Percentiles rank a stretch among this genome's conserved stretches.
Conservation (phyloP, 30 jellyfish, hydroid and myxozoan genomes). For the Chrysaora quinquecirrha region DNA sequence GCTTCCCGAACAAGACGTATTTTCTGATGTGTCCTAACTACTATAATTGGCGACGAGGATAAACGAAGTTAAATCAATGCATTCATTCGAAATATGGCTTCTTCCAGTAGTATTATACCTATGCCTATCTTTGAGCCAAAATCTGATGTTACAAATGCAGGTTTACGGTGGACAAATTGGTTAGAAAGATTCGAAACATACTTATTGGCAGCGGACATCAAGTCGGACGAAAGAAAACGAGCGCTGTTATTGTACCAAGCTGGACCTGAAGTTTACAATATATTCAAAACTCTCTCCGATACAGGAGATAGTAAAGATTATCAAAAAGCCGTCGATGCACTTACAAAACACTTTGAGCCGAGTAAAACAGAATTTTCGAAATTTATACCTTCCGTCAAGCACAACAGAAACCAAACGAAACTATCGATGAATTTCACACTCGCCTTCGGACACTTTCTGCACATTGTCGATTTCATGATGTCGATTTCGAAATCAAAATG, state of each 20-base stretch:
- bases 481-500: constrained; percentile 55
- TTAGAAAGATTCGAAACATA: constrained; percentile 56
- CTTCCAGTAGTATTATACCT: constrained; percentile 37
- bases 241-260: constrained; percentile 48
- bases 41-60: too few relatives aligned
- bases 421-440: too few relatives aligned
- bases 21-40: too few relatives aligned
- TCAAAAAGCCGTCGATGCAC: constrained; percentile 55
- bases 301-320: constrained; percentile 39
- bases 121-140: too few relatives aligned
- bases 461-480: constrained; percentile 33
- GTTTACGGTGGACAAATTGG: constrained; percentile 39
- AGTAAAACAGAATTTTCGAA: constrained; percentile 27
- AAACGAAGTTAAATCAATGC: too few relatives aligned
- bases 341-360: too few relatives aligned
- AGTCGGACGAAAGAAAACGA: constrained; percentile 33
- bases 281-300: constrained; percentile 33
- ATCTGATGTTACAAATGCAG: constrained; percentile 39
- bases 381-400: constrained; percentile 39
- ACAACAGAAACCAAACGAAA: constrained; percentile 33
- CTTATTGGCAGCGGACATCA: constrained; percentile 50
- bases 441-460: constrained; percentile 50
- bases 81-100: too few relatives aligned
- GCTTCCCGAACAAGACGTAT: too few relatives aligned
- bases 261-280: constrained; percentile 48